phyloP scores from a whole-genome alignment of 2,113 vertebrate species.

The Alosa alosa region DNA sequence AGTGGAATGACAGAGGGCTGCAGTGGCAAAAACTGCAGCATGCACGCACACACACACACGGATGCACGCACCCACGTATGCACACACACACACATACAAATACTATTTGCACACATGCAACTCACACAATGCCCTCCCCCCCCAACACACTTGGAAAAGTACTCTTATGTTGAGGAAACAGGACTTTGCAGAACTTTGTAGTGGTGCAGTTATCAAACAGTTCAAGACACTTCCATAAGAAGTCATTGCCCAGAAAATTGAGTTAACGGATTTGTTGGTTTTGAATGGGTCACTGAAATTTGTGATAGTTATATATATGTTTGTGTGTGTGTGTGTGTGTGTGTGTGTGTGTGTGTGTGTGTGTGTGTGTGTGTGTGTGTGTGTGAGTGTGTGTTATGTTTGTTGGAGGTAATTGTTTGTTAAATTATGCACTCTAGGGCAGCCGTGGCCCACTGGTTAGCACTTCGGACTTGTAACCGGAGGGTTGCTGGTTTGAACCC shows the following conservation, averaged over 20 bases:
- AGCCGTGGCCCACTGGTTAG: too few species aligned
- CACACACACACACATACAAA: background rate
- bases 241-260: conserved; percentile 7
- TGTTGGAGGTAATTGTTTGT: background rate
- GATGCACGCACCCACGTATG: background rate
- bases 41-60: background rate
- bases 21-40: background rate
- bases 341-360: too few species aligned
- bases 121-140: background rate
- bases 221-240: background rate
- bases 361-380: background rate
- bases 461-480: too few species aligned
- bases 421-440: background rate
- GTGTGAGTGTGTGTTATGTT: background rate
- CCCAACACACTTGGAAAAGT: background rate
- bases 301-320: background rate
- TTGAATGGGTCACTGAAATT: background rate
- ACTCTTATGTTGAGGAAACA: background rate
- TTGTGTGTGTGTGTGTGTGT: background rate
- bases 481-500: too few species aligned
- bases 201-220: background rate
- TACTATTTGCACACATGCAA: background rate
- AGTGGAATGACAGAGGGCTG: conserved; percentile 28
- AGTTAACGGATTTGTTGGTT: background rate
- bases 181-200: background rate